Evolutionary conservation across 92 coral and sea anemone genomes (phyloP).

Genomic region (Palythoa heliodiscus): DNA sequence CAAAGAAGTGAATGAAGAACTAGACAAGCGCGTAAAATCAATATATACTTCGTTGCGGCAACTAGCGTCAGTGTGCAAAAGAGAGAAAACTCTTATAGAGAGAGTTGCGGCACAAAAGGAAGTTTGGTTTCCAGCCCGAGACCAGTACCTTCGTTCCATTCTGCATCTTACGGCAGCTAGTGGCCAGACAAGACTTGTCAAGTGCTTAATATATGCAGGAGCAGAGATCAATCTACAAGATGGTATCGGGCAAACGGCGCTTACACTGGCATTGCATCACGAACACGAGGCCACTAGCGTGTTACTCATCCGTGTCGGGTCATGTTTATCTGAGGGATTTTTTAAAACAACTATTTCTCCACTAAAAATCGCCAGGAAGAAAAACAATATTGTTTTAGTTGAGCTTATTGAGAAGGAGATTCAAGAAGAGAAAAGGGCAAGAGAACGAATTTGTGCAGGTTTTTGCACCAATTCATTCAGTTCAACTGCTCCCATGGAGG

Average conservation of each 20-base stretch:
- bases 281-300: background rate
- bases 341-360: background rate
- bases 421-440: background rate
- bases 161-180: conserved; percentile 1
- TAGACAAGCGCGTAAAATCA: conserved; percentile 1
- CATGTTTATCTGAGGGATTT: background rate
- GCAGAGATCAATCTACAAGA: background rate
- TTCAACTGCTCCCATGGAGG: background rate
- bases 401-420: background rate
- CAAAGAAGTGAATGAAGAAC: background rate
- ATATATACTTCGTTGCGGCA: conserved; percentile 17
- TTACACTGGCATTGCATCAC: background rate
- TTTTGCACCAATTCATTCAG: background rate
- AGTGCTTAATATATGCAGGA: background rate
- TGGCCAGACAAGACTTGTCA: background rate
- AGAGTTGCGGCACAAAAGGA: conserved; percentile 15
- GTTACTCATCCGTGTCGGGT: background rate
- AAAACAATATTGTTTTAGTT: background rate
- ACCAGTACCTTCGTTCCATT: conserved; percentile 27
- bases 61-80: conserved; percentile 32
- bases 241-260: conserved; percentile 12
- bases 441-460: background rate
- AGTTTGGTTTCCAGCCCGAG: conserved; percentile 22
- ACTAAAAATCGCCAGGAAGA: background rate
- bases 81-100: conserved; percentile 1